Evolutionary conservation across 1,140 invertebrate genomes (phyloP), one percentile per base, ranked within the genome.

Genomic region (Trichoplusia ni): DNA sequence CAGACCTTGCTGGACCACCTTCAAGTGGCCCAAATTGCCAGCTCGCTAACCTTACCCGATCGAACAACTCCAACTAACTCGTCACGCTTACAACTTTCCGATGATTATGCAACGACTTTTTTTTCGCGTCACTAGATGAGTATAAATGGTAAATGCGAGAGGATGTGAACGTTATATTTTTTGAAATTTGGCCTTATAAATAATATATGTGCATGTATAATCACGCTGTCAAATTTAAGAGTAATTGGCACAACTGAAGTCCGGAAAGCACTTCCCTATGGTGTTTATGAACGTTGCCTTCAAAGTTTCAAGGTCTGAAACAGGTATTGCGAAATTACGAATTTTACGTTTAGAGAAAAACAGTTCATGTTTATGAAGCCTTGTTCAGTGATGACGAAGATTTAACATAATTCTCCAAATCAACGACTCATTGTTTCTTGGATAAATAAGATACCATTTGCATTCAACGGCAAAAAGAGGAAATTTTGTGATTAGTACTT

Each of bases 401-500:
- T n/a, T n/a, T 11, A 33, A 33, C 29, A 33, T n/a, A 33, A n/a
- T n/a, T n/a, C n/a, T n/a, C n/a, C n/a, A n/a, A n/a, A n/a, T n/a
- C n/a, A n/a, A n/a, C n/a, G n/a, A n/a, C n/a, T n/a, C n/a, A n/a
- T n/a, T n/a, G n/a, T n/a, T n/a, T n/a, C n/a, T n/a, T n/a, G n/a
- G n/a, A n/a, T n/a, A n/a, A n/a, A n/a, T n/a, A n/a, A n/a, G n/a
- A n/a, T n/a, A n/a, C n/a, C n/a, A n/a, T n/a, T n/a, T 46, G 18
- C 4, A 25, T 25, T 23, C 3, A 37, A n/a, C 16, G 13, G 3
- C 13, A 13, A 35, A 35, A 13, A 16, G 11, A 8, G 37, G 16
- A 9, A 1, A 14, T 14, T 40, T 21, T n/a, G 1, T 33, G 9
- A 4, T 2, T 3, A 38, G 14, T 8, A 84, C 95, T 95, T 92